Conservation (phyloP, 2,113 vertebrate species). For the Hemibagrus wyckioides region DNA sequence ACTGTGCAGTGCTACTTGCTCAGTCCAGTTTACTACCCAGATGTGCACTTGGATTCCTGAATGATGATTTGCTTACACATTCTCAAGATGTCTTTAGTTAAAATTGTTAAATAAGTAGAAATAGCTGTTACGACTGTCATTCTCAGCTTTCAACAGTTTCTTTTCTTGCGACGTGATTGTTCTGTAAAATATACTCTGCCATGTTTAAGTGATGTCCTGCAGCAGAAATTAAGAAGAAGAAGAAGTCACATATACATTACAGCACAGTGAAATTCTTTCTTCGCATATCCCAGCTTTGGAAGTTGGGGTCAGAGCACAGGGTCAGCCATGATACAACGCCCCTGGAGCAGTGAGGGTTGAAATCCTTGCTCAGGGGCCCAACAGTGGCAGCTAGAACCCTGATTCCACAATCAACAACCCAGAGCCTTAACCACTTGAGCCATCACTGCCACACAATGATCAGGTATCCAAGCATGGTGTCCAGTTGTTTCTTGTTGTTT, state of each 20-base stretch:
- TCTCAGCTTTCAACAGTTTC: neutral
- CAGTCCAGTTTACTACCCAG: neutral
- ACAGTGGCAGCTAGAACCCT: no score
- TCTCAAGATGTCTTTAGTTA: neutral
- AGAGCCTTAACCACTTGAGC: no score
- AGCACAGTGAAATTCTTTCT: no score
- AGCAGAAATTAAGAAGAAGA: no score
- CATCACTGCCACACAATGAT: no score
- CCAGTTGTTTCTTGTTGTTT: neutral
- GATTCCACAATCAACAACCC: no score
- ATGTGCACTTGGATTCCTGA: neutral
- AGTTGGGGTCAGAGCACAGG: no score
- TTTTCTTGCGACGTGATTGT: neutral
- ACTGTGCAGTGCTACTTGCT: neutral
- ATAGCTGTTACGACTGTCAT: neutral
- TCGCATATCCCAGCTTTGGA: no score
- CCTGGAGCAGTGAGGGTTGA: no score
- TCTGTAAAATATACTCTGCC: neutral
- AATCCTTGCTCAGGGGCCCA: no score
- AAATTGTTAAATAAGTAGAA: neutral
- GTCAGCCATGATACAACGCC: no score
- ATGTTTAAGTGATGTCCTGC: neutral
- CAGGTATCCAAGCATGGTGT: neutral
- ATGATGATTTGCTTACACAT: neutral
- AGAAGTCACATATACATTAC: no score